A percentile compares a stretch with the other conserved stretches of the same genome.
Conservation (phyloP, 2,888 invertebrate genomes). For the Leptinotarsa tumamoca region DNA sequence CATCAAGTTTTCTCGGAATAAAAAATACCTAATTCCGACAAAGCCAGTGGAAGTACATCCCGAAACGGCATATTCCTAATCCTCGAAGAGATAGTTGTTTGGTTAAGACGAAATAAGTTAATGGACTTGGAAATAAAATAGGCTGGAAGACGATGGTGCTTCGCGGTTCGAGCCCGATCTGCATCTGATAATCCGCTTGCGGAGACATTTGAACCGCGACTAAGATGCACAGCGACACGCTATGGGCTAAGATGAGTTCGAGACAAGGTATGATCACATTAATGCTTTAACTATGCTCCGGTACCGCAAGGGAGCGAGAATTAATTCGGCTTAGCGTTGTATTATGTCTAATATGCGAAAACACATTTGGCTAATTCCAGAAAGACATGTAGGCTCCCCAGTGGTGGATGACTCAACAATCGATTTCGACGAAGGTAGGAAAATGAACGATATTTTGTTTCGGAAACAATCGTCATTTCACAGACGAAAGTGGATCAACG, state of each 20-base stretch:
- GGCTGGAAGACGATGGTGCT: slow-evolving; percentile 16
- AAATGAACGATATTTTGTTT: slow-evolving; percentile 7
- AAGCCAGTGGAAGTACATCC: slow-evolving; percentile 1
- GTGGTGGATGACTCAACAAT: slow-evolving; percentile 20
- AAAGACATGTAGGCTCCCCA: slow-evolving; percentile 52
- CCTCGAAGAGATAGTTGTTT: slow-evolving; percentile 41
- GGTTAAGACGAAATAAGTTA: slow-evolving; percentile 42
- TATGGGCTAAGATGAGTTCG: slow-evolving; percentile 63
- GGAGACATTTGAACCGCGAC: slow-evolving; percentile 64
- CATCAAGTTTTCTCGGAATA: neutral
- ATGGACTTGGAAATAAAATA: slow-evolving; percentile 44
- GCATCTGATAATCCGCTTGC: slow-evolving; percentile 67
- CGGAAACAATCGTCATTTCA: too few species aligned
- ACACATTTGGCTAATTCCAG: slow-evolving; percentile 63
- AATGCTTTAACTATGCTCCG: slow-evolving; percentile 66
- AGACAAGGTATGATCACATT: slow-evolving; percentile 67
- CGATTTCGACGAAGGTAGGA: neutral
- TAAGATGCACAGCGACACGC: slow-evolving; percentile 63
- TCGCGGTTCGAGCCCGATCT: slow-evolving; percentile 55
- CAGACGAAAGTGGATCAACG: too few species aligned
- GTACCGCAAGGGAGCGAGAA: slow-evolving; percentile 64
- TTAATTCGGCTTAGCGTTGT: slow-evolving; percentile 64
- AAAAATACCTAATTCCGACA: slow-evolving; percentile 1
- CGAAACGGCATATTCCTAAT: slow-evolving; percentile 29
- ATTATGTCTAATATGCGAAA: slow-evolving; percentile 66